Conservation (phyloP, 2,113 vertebrate species). For the Malurus cyaneus region DNA sequence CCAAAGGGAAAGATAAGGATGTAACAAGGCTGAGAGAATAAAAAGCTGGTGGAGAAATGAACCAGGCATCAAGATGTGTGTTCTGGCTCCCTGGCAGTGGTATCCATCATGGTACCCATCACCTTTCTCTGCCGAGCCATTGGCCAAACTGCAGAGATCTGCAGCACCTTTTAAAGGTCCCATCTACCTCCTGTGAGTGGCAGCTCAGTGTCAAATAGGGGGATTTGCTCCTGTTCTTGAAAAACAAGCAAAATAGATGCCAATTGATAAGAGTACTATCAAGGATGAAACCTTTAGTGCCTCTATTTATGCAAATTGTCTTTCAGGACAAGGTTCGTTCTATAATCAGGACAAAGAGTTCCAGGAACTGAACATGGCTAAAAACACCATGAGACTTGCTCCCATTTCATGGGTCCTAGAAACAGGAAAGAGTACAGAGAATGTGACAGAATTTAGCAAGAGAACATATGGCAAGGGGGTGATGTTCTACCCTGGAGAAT, state of each 20-base stretch:
- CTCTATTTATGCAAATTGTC: not conserved
- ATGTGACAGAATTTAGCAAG: not conserved
- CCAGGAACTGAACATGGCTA: not conserved
- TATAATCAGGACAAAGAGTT: not conserved
- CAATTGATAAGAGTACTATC: not conserved
- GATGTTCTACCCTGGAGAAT: not conserved
- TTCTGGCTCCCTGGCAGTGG: not conserved
- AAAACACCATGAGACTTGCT: not conserved
- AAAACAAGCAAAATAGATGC: not conserved
- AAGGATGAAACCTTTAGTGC: not conserved
- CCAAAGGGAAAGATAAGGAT: not conserved
- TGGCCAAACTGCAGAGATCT: not conserved
- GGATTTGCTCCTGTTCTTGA: not conserved
- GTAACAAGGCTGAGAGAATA: not conserved
- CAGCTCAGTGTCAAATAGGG: not conserved
- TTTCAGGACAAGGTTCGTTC: not conserved
- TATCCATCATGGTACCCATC: not conserved
- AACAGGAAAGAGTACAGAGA: not conserved
- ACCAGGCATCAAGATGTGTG: not conserved
- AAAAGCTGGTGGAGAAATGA: not conserved
- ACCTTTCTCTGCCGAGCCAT: not conserved
- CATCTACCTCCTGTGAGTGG: not conserved
- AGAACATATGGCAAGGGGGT: not conserved
- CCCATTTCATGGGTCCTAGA: not conserved
- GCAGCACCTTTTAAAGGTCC: not conserved